phyloP scores from a whole-genome alignment of 2,797 vertebrate genomes.

The Alcedo quadribrachys region DNA sequence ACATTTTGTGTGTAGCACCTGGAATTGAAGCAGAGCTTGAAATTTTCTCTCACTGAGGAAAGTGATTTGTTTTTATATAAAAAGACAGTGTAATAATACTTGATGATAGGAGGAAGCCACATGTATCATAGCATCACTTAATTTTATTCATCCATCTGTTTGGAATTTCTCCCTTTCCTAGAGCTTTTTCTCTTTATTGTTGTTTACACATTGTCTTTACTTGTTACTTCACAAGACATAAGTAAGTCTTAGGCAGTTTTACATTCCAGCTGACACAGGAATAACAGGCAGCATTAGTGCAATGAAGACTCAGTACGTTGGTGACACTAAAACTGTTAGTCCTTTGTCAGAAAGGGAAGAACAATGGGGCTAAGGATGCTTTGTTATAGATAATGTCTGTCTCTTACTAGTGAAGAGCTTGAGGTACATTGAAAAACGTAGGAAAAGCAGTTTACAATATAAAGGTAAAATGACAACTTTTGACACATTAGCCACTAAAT shows the following conservation, averaged over 20 bases:
- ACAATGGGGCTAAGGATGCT: not conserved
- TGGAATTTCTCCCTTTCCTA: not conserved
- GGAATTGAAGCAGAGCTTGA: not conserved
- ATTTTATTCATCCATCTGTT: constrained; percentile 4
- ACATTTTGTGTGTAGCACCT: not conserved
- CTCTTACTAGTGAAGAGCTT: not conserved
- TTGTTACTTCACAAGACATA: not conserved
- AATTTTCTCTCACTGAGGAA: not conserved
- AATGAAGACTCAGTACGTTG: not conserved
- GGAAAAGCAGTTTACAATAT: not conserved
- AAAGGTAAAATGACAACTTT: not conserved
- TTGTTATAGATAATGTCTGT: not conserved
- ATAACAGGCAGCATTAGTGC: not conserved
- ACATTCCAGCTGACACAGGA: not conserved
- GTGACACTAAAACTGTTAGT: not conserved
- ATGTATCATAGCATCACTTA: not conserved
- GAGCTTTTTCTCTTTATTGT: not conserved
- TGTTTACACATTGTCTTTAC: not conserved
- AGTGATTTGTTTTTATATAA: not conserved
- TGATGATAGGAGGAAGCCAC: not conserved
- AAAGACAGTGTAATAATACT: not conserved
- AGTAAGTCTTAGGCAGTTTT: not conserved
- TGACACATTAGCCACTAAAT: not conserved
- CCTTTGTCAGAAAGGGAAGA: not conserved
- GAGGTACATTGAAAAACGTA: not conserved